Evolutionary conservation across 2,113 vertebrate species (phyloP).

Genomic region (Cyanoramphus novaezelandiae): DNA sequence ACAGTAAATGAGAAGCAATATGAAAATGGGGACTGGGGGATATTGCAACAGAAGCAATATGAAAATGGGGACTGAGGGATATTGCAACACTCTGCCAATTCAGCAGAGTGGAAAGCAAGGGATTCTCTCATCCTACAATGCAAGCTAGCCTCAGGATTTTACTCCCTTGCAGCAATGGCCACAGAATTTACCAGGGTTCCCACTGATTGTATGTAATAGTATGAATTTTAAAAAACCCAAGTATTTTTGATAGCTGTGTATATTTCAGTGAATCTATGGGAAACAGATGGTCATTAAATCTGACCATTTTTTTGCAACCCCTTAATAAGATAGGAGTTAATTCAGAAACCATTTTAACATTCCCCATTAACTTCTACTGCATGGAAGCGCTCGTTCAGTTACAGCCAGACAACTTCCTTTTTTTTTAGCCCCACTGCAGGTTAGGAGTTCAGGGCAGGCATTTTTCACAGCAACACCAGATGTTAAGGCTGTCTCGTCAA

Average conservation of each 20-base stretch:
- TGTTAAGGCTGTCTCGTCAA: neutral
- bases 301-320: neutral
- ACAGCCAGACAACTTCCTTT: neutral
- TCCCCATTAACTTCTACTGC: neutral
- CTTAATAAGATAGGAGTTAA: neutral
- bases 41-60: neutral
- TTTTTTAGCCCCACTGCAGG: neutral
- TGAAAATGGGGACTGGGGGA: neutral
- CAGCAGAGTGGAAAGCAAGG: neutral
- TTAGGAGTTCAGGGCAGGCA: neutral
- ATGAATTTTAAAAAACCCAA: neutral
- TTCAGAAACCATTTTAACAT: neutral
- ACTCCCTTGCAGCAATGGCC: neutral
- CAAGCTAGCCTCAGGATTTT: neutral
- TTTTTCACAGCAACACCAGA: conserved; percentile 11
- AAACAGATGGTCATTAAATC: neutral
- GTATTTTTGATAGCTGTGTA: neutral
- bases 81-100: neutral
- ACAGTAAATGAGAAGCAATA: neutral
- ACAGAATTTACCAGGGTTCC: neutral
- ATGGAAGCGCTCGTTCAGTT: neutral
- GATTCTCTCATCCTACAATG: neutral
- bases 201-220: neutral
- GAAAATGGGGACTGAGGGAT: neutral
- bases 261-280: neutral